Percentiles rank a stretch among this genome's conserved stretches.
Evolutionary conservation across 2,888 invertebrate genomes (phyloP).

Genomic region (Oxyteleia sp.): DNA sequence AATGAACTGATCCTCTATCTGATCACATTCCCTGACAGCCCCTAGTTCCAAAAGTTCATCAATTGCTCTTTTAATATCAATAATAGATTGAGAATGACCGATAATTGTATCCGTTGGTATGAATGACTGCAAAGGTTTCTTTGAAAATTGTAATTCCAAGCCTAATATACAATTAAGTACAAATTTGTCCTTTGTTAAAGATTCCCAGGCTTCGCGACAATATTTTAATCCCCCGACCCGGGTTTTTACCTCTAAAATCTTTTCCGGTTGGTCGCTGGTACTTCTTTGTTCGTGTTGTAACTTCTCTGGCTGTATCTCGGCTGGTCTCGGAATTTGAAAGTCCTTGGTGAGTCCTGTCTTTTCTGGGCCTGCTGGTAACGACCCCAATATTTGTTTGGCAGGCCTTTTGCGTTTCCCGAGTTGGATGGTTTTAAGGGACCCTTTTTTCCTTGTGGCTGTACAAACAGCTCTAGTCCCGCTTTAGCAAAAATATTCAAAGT

Average conservation of each 20-base stretch:
- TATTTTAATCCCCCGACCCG: not conserved
- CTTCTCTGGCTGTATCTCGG: constrained; percentile 1
- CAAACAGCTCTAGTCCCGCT: constrained; percentile 39
- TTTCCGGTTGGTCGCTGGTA: too few species aligned
- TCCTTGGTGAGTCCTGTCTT: not conserved
- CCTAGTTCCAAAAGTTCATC: constrained; percentile 9
- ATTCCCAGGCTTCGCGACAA: not conserved
- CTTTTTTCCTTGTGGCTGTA: constrained; percentile 3
- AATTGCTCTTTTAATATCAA: constrained; percentile 5
- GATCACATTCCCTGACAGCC: constrained; percentile 27
- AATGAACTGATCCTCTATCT: constrained; percentile 4
- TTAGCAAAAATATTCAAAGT: constrained; percentile 43
- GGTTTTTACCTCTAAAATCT: constrained; percentile 20
- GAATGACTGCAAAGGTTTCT: not conserved
- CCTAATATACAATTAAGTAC: constrained; percentile 16
- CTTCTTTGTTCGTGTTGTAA: constrained; percentile 4
- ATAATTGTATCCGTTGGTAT: not conserved
- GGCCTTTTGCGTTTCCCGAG: constrained; percentile 56
- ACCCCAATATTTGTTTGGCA: constrained; percentile 32
- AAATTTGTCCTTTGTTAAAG: constrained; percentile 23
- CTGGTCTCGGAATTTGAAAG: not conserved
- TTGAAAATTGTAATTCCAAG: constrained; percentile 7
- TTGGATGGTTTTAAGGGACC: not conserved
- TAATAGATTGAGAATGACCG: not conserved
- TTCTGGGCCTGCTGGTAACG: constrained; percentile 27